Evolutionary conservation across 2,113 vertebrate species (phyloP).

Genomic region (Poecilia latipinna): DNA sequence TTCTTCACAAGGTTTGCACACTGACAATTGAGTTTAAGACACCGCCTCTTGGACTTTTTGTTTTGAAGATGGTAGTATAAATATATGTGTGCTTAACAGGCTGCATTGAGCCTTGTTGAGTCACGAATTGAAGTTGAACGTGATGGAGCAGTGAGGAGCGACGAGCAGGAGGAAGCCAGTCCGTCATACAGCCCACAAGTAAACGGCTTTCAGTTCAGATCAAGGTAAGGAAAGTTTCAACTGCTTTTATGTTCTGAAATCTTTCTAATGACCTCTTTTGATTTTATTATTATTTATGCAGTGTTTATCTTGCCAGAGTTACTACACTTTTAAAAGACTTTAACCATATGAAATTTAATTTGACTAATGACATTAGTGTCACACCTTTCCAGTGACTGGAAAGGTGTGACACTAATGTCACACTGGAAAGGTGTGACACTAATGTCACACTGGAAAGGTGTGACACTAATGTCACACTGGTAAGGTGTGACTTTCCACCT

Average conservation of each 20-base stretch:
- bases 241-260: not conserved
- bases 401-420: no score
- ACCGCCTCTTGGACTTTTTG: not conserved
- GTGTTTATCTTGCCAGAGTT: no score
- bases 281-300: not conserved
- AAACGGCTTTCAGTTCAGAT: not conserved
- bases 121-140: not conserved
- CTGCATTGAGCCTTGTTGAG: conserved; percentile 44
- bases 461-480: no score
- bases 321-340: not conserved
- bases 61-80: rapidly evolving
- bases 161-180: conserved; percentile 5
- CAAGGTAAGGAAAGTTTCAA: conserved; percentile 8
- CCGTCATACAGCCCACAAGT: not conserved
- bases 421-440: no score
- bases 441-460: no score
- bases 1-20: conserved; percentile 82
- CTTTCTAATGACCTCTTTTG: not conserved
- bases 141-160: not conserved
- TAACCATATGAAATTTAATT: no score
- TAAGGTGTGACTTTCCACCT: no score
- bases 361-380: no score
- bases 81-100: conserved; percentile 37
- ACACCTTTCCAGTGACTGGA: no score
- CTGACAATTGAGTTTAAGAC: not conserved